Base-by-base conservation (phyloP, 2,797 vertebrate species). In the Pantherophis alleghaniensis region DNA sequence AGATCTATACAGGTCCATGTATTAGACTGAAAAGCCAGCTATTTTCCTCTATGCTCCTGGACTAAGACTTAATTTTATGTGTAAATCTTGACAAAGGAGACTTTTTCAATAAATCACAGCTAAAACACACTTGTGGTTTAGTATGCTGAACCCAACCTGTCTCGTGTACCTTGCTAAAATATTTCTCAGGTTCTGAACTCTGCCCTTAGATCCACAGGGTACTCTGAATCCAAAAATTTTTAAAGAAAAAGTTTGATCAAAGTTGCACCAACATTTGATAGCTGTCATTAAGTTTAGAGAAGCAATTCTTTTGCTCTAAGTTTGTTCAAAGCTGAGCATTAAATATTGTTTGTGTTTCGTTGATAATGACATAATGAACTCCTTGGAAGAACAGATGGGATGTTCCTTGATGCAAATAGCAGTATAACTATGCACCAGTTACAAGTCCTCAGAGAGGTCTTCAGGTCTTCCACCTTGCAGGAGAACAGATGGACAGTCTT, bases 341-440 rank as follows among this genome's bases (percentile, higher is more conserved):
- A 87, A 91, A 22, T 32, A 55, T 47, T 87, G 32, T 51, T 83
- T 83, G 66, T n/a, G 42, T 91, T 59, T 89, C 57, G 56, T 79
- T 61, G 66, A 79, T 83, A 91, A 91, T 51, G 24, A n/a, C n/a
- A 91, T 61, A 47, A 79, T 91, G 79, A 32, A 89, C 86, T 1
- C 1, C 3, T 87, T 56, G 95, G 94, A 92, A 57, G 13, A 93
- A 66, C 59, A 93, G 83, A 94, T 88, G 83, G 7, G 51, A 83
- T 42, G 0, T 61, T 94, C 28, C 18, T 91, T 95, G 61, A 74
- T 94, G 86, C 86, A 91, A 92, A 95, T 94, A 95, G 2, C 14
- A 61, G 88, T 57, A 90, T 59, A 94, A 66, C 26, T 93, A 0
- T 51, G 1, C 37, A 91, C 89, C 74, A 94, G 93, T 28, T 91